These are phyloP conservation scores for Aldabrachelys gigantea DNA, from an alignment of 2,113 vertebrate genomes.

Conservation along the genomic window DNA sequence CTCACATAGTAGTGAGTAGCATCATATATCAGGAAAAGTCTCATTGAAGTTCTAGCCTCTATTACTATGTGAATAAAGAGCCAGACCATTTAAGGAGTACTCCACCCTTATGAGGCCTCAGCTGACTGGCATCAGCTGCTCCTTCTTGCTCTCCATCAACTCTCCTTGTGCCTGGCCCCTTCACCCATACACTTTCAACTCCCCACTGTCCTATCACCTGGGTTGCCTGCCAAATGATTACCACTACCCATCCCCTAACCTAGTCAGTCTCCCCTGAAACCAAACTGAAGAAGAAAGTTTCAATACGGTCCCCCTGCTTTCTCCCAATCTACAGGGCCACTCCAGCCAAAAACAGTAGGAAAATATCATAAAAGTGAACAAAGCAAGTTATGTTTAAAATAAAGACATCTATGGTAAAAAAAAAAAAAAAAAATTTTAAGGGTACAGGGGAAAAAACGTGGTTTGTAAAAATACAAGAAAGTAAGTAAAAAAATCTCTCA, in stretches of 20 bases:
- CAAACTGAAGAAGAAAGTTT: not conserved
- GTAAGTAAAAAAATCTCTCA: not conserved
- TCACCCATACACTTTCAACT: too few relatives aligned
- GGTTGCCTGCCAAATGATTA: not conserved
- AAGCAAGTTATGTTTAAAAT: not conserved
- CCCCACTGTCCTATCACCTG: not conserved
- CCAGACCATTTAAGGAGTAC: too few relatives aligned
- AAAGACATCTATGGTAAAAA: not conserved
- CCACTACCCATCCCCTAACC: not conserved
- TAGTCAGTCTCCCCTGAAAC: not conserved
- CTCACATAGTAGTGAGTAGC: not conserved
- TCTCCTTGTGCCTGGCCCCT: not conserved
- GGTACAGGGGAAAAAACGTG: not conserved
- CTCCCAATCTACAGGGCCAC: not conserved
- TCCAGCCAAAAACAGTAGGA: not conserved
- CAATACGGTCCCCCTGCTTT: not conserved
- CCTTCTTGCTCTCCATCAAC: not conserved
- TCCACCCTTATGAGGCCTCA: not conserved
- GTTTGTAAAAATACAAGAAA: not conserved
- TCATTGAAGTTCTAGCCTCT: not conserved
- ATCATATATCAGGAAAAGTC: too few relatives aligned
- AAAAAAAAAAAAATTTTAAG: not conserved
- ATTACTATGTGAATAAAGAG: not conserved
- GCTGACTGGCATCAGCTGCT: not conserved
- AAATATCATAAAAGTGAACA: not conserved